These are phyloP conservation scores for Hyposmocoma kahamanoa DNA, from an alignment of 1,140 invertebrate species.

Conservation along the genomic window DNA sequence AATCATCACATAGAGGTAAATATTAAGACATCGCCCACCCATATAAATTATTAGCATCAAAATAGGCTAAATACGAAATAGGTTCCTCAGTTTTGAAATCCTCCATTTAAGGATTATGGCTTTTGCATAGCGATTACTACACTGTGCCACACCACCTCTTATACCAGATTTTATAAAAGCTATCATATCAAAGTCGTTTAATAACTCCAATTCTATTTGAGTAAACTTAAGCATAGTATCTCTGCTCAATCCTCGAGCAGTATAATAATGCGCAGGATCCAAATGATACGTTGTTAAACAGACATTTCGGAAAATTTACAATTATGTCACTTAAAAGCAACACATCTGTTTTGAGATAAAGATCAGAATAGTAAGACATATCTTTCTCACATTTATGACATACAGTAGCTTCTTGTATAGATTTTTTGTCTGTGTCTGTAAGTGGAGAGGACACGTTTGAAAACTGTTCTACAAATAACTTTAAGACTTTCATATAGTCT, in stretches of 20 bases:
- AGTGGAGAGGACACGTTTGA: constrained; percentile 28
- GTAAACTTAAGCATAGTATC: constrained; percentile 42
- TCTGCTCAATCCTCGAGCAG: constrained; percentile 48
- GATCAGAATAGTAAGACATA: constrained; percentile 53
- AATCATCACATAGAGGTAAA: constrained; percentile 53
- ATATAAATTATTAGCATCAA: constrained; percentile 75
- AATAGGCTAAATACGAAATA: constrained; percentile 56
- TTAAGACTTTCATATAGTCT: constrained; percentile 24
- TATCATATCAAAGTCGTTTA: constrained; percentile 61
- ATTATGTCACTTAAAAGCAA: constrained; percentile 51
- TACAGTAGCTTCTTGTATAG: not conserved
- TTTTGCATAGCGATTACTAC: constrained; percentile 42
- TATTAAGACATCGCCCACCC: constrained; percentile 64
- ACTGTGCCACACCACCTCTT: constrained; percentile 48
- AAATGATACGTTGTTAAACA: constrained; percentile 19
- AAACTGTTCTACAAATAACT: constrained; percentile 23
- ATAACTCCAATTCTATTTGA: constrained; percentile 58
- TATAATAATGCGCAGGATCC: constrained; percentile 47
- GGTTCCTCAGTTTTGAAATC: constrained; percentile 49
- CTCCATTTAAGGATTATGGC: constrained; percentile 62
- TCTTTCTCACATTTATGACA: constrained; percentile 20
- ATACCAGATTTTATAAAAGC: constrained; percentile 55
- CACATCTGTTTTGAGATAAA: constrained; percentile 65
- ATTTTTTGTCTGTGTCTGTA: constrained; percentile 14
- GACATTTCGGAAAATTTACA: constrained; percentile 46